Evolutionary conservation across 1,140 invertebrate genomes (phyloP).

Genomic region (Sipha flava): DNA sequence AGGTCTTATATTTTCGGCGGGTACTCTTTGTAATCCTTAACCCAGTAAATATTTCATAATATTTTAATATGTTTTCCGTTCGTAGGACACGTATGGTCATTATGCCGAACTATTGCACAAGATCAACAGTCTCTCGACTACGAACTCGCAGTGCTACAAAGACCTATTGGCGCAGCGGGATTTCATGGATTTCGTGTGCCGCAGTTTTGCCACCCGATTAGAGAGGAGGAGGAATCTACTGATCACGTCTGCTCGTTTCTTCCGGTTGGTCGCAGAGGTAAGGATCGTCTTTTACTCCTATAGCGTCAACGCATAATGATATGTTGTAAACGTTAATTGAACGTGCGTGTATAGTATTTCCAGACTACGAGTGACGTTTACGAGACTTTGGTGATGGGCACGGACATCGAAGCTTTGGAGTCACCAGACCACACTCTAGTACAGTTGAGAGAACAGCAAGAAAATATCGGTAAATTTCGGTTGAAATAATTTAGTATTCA

Average conservation of each 20-base stretch:
- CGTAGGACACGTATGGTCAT: constrained; percentile 60
- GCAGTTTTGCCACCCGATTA: constrained; percentile 65
- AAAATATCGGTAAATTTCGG: constrained; percentile 45
- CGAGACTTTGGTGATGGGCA: constrained; percentile 55
- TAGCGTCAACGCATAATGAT: not conserved
- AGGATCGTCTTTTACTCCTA: constrained; percentile 24
- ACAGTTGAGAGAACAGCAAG: constrained; percentile 49
- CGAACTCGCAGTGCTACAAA: constrained; percentile 47
- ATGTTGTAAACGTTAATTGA: too few species aligned
- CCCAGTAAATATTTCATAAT: too few species aligned
- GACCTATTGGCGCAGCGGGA: constrained; percentile 58
- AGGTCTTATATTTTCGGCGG: too few species aligned
- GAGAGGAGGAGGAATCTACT: constrained; percentile 65
- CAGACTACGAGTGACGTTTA: constrained; percentile 58
- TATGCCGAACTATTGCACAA: constrained; percentile 67
- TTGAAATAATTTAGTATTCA: not conserved
- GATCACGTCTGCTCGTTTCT: constrained; percentile 66
- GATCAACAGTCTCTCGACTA: constrained; percentile 50
- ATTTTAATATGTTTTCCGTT: not conserved
- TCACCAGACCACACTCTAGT: constrained; percentile 47
- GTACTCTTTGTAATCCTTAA: too few species aligned
- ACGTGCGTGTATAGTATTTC: constrained; percentile 52
- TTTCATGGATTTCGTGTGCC: constrained; percentile 72
- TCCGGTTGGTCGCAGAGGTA: constrained; percentile 63
- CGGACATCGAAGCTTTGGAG: constrained; percentile 49